Conservation (phyloP, 1,140 invertebrate species). For the Alviniconcha marisindica region DNA sequence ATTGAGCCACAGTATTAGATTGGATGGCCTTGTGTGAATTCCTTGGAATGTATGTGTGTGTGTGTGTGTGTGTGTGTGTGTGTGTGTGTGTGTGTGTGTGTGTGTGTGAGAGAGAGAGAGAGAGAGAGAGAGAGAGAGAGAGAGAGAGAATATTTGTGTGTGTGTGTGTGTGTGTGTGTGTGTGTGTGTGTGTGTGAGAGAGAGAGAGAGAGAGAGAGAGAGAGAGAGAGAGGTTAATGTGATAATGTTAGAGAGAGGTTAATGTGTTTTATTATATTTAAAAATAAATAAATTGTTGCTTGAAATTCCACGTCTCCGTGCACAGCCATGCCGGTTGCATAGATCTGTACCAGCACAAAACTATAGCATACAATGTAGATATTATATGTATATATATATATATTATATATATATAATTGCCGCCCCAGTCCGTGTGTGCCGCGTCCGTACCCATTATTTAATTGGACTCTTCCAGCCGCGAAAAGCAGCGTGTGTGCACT, state of each 20-base stretch:
- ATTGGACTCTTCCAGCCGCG: too few species aligned
- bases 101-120: neutral
- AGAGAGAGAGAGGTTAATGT: too few species aligned
- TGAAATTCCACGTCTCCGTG: too few species aligned
- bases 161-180: neutral
- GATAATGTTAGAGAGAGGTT: neutral
- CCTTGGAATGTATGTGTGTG: neutral
- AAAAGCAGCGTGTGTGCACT: too few species aligned
- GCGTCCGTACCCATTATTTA: too few species aligned
- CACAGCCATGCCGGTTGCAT: too few species aligned
- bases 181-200: neutral
- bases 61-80: slow-evolving; percentile 38
- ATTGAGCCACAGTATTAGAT: too few species aligned
- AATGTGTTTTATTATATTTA: slow-evolving; percentile 1
- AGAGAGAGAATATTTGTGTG: neutral
- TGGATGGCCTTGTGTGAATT: too few species aligned
- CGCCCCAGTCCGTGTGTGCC: too few species aligned
- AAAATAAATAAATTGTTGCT: neutral
- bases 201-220: too few species aligned
- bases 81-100: slow-evolving; percentile 37
- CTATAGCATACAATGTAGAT: neutral
- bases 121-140: slow-evolving; percentile 13
- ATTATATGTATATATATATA: slow-evolving; percentile 20
- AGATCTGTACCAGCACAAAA: neutral
- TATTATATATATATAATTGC: slow-evolving; percentile 36